Percentiles rank a stretch among this genome's conserved stretches.
Evolutionary conservation across 2,113 vertebrate genomes (phyloP).

Genomic region (Podarcis raffonei): DNA sequence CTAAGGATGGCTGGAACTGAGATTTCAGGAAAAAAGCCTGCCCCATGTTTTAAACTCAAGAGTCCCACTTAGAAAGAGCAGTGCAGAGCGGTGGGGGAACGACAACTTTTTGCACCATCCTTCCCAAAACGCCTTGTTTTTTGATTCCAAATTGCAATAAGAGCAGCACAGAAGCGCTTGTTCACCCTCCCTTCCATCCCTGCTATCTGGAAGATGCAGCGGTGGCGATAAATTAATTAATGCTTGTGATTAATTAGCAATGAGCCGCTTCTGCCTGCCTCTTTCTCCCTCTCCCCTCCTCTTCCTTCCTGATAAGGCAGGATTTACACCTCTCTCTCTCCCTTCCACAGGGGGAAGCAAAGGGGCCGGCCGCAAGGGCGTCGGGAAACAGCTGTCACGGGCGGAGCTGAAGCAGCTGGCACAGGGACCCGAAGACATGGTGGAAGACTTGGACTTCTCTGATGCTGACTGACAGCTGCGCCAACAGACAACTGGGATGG

Average conservation of each 20-base stretch:
- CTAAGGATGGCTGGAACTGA: too few species aligned
- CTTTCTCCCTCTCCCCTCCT: constrained; percentile 9
- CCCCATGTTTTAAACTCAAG: too few species aligned
- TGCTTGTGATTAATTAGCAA: constrained; percentile 68
- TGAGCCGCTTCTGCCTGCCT: constrained; percentile 47
- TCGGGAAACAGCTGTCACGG: constrained; percentile 56
- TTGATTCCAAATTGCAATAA: too few species aligned
- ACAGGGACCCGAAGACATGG: constrained; percentile 84
- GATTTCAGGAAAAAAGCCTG: too few species aligned
- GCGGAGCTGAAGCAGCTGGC: constrained; percentile 83
- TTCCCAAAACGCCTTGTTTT: too few species aligned
- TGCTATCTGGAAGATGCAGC: constrained; percentile 37
- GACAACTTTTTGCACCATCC: too few species aligned
- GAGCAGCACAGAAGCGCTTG: too few species aligned
- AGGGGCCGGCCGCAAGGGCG: constrained; percentile 3
- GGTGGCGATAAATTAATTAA: constrained; percentile 65
- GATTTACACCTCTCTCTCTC: constrained; percentile 9
- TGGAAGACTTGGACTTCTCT: constrained; percentile 89
- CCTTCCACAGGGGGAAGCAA: constrained; percentile 44
- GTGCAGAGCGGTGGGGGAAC: too few species aligned
- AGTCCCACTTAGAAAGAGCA: too few species aligned
- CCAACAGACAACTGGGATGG: not conserved
- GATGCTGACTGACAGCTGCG: constrained; percentile 72
- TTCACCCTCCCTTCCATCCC: not conserved
- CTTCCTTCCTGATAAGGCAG: constrained; percentile 50